These are phyloP conservation scores for Peromyscus melanophrys DNA, from an alignment of 2,797 vertebrate species.

Conservation along the genomic window DNA sequence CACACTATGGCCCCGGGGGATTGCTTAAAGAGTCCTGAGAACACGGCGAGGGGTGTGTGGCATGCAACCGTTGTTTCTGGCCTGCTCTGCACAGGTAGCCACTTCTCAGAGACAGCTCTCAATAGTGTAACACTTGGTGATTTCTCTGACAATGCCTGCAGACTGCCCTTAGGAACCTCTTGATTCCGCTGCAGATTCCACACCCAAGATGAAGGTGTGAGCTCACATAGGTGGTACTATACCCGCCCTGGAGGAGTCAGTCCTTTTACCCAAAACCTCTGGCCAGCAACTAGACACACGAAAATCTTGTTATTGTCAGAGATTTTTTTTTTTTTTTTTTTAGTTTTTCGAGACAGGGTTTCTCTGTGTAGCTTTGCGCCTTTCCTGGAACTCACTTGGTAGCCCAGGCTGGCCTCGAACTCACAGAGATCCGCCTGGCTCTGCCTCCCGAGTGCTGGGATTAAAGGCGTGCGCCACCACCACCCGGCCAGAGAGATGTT, in stretches of 20 bases:
- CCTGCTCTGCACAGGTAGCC: background rate
- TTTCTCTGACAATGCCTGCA: background rate
- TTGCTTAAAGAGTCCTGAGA: conserved; percentile 16
- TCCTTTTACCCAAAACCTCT: background rate
- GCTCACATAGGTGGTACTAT: background rate
- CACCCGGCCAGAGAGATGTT: background rate
- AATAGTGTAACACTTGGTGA: background rate
- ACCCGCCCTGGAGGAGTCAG: background rate
- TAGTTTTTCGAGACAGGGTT: too few species aligned
- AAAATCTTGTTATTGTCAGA: background rate
- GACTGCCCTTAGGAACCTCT: background rate
- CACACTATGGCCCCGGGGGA: background rate
- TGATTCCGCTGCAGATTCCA: background rate
- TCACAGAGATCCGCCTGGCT: too few species aligned
- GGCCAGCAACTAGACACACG: background rate
- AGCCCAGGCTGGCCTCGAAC: too few species aligned
- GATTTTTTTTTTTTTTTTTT: too few species aligned
- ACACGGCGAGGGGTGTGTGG: background rate
- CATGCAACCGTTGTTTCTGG: background rate
- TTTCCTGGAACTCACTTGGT: too few species aligned
- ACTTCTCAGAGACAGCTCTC: background rate
- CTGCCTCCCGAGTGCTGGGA: too few species aligned
- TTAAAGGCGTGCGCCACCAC: too few species aligned
- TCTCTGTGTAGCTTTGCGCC: too few species aligned
- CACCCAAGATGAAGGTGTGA: background rate